A percentile compares a stretch with the other conserved stretches of the same genome.
phyloP scores from a whole-genome alignment of 2,888 invertebrate species.

The Tortricodes alternella region DNA sequence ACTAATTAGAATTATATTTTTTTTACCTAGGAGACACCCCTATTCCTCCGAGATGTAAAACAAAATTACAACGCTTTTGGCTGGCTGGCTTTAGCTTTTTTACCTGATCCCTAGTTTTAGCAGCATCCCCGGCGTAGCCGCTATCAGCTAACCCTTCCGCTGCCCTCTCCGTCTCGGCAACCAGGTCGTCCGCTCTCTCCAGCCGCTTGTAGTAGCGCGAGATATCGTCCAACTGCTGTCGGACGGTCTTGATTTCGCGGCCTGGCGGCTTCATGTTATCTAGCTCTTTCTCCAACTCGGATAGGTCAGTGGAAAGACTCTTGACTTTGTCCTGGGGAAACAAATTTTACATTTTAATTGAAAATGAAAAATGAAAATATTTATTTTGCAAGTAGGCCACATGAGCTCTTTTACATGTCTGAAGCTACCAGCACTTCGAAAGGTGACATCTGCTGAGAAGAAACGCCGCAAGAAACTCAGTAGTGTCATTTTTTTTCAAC shows the following conservation, averaged over 20 bases:
- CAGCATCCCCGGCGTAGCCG: constrained; percentile 92
- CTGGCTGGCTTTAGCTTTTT: no score
- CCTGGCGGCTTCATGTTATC: constrained; percentile 93
- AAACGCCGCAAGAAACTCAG: no score
- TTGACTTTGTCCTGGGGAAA: constrained; percentile 89
- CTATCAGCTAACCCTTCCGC: constrained; percentile 91
- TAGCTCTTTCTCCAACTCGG: constrained; percentile 91
- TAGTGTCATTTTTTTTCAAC: no score
- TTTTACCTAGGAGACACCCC: no score
- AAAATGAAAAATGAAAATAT: background rate
- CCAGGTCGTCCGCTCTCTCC: constrained; percentile 85
- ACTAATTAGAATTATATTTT: no score
- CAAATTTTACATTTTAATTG: background rate
- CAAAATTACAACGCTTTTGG: no score
- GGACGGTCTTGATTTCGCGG: constrained; percentile 92
- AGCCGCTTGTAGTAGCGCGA: constrained; percentile 85
- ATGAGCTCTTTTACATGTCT: no score
- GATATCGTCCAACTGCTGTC: constrained; percentile 92
- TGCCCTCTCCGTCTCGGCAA: constrained; percentile 86
- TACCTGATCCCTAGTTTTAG: constrained; percentile 91
- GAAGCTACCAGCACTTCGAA: no score
- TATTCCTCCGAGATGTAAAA: no score
- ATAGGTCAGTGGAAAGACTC: constrained; percentile 88
- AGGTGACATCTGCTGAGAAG: no score
- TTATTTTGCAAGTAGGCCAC: no score